These are phyloP conservation scores for Leptobrachium leishanense DNA, from an alignment of 2,113 vertebrate species.

Conservation along the genomic window DNA sequence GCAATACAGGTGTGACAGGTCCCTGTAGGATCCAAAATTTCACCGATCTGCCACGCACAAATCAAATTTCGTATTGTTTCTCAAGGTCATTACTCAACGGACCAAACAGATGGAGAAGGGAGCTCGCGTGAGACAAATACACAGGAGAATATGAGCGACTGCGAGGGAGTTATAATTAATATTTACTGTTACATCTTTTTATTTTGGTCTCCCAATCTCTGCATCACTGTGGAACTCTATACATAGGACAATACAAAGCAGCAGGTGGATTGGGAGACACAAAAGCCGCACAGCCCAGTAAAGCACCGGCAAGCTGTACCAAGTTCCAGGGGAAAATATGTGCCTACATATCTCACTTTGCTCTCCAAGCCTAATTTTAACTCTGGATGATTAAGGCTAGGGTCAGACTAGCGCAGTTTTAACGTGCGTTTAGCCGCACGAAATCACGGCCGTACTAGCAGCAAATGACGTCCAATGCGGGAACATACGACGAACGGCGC, in stretches of 20 bases:
- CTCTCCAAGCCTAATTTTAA: slow-evolving; percentile 44
- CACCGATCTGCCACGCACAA: not conserved
- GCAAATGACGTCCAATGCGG: too few species aligned
- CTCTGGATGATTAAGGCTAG: slow-evolving; percentile 35
- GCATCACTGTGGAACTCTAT: slow-evolving; percentile 20
- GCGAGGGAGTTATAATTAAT: slow-evolving; percentile 18
- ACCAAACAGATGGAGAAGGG: slow-evolving; percentile 22
- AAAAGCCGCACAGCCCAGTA: not conserved
- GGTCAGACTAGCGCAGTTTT: too few species aligned
- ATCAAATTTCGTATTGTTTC: slow-evolving; percentile 11
- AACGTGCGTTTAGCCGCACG: too few species aligned
- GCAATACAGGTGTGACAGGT: slow-evolving; percentile 12
- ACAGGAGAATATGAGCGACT: slow-evolving; percentile 2
- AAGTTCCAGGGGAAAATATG: slow-evolving; percentile 19
- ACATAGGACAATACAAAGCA: slow-evolving; percentile 39
- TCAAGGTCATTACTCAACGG: slow-evolving; percentile 12
- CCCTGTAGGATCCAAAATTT: slow-evolving; percentile 10
- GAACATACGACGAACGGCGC: too few species aligned
- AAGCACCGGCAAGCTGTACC: not conserved
- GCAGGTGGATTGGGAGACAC: slow-evolving; percentile 24
- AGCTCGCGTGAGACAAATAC: slow-evolving; percentile 14
- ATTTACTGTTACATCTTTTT: slow-evolving; percentile 27
- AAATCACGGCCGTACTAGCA: too few species aligned
- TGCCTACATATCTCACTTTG: slow-evolving; percentile 23
- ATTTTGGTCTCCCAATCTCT: not conserved